Percentiles rank a stretch among this genome's conserved stretches.
These are phyloP conservation scores for Cinclus mexicanus DNA, from an alignment of 2,113 vertebrate species.

Conservation along the genomic window DNA sequence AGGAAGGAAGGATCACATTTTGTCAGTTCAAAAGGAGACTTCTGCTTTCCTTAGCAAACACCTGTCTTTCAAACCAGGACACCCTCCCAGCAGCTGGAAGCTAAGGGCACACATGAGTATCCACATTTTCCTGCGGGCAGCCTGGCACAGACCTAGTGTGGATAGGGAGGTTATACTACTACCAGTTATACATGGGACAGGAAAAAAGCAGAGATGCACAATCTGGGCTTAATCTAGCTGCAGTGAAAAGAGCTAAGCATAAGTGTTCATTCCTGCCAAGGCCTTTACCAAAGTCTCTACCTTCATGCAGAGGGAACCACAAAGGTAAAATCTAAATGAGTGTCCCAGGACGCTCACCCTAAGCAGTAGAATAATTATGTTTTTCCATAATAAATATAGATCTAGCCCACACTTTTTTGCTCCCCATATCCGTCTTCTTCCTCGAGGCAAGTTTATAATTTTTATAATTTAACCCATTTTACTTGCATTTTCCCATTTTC, in stretches of 20 bases:
- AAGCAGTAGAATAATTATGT: background rate
- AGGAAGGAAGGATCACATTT: no score
- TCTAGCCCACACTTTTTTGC: fast-evolving
- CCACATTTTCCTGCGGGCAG: background rate
- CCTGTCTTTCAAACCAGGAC: no score
- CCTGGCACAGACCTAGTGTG: fast-evolving
- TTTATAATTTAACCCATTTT: background rate
- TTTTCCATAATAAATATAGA: background rate
- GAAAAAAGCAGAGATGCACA: background rate
- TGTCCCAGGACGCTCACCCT: background rate
- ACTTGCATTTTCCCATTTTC: background rate
- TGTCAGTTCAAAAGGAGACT: no score
- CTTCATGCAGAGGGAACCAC: background rate
- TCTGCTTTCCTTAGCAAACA: no score
- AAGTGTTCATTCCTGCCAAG: background rate
- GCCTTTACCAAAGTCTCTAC: background rate
- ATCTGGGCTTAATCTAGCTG: background rate
- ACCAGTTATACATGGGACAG: background rate
- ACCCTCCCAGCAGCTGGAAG: background rate
- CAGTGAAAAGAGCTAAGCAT: background rate
- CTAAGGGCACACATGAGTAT: background rate
- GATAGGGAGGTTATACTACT: background rate
- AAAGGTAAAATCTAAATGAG: background rate
- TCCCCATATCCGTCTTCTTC: background rate
- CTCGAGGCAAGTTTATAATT: background rate